Conservation (phyloP, 1,140 invertebrate genomes). For the Drosophila kikkawai region DNA sequence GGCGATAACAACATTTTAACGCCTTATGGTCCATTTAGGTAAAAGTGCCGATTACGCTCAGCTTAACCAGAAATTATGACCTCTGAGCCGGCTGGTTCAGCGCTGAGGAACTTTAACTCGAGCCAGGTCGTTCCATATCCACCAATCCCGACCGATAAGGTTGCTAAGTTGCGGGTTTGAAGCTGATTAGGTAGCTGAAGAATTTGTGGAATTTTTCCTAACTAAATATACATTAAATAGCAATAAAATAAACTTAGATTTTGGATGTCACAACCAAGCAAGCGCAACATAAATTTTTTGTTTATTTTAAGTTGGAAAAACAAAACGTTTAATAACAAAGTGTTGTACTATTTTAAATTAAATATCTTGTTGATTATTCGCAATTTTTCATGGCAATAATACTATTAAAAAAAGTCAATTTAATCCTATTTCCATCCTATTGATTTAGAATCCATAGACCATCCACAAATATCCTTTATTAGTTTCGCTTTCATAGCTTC, state of each 20-base stretch:
- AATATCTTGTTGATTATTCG: too few relatives aligned
- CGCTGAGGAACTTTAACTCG: conserved; percentile 31
- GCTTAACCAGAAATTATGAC: conserved; percentile 82
- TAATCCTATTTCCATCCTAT: background rate
- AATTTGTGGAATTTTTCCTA: background rate
- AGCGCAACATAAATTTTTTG: too few relatives aligned
- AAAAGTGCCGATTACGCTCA: conserved; percentile 79
- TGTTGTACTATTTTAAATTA: too few relatives aligned
- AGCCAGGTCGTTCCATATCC: background rate
- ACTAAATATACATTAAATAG: background rate
- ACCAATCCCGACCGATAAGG: background rate
- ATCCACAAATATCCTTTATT: background rate
- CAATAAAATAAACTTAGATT: background rate
- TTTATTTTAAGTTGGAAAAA: background rate
- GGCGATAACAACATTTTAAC: conserved; percentile 81
- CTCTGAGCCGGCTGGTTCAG: conserved; percentile 44
- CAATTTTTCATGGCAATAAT: background rate
- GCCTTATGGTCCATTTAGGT: conserved; percentile 82
- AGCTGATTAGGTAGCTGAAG: conserved; percentile 9
- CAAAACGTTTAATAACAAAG: background rate
- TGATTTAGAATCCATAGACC: too few relatives aligned
- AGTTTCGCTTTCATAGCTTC: background rate
- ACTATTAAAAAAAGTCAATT: background rate
- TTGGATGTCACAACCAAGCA: background rate
- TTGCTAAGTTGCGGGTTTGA: background rate